Conservation (phyloP, 2,113 vertebrate species). For the Lophius piscatorius region DNA sequence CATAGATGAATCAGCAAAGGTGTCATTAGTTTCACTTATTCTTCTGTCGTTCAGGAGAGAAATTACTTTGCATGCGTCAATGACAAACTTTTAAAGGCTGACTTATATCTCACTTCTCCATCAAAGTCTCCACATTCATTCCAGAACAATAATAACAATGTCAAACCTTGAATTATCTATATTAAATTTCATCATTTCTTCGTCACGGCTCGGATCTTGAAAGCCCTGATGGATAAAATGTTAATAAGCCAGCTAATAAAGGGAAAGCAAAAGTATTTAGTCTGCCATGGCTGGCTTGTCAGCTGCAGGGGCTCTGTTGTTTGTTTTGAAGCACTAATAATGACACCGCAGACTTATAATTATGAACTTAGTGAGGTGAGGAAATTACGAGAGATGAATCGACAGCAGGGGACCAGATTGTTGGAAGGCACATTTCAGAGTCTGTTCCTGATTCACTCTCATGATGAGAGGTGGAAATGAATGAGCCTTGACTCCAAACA, state of each 20-base stretch:
- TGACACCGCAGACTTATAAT: constrained; percentile 72
- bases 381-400: constrained; percentile 73
- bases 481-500: constrained; percentile 32
- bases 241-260: constrained; percentile 77
- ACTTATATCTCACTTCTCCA: constrained; percentile 32
- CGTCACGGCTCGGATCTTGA: constrained; percentile 42
- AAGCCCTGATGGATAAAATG: constrained; percentile 72
- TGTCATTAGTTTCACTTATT: neutral
- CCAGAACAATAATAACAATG: constrained; percentile 50
- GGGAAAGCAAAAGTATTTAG: constrained; percentile 61
- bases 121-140: constrained; percentile 25
- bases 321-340: constrained; percentile 77
- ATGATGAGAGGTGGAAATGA: constrained; percentile 55
- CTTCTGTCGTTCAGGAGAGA: neutral
- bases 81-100: constrained; percentile 43
- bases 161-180: constrained; percentile 66
- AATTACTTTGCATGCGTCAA: constrained; percentile 21
- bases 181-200: constrained; percentile 61
- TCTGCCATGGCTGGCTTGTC: constrained; percentile 72
- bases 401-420: constrained; percentile 67
- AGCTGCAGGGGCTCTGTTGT: constrained; percentile 70
- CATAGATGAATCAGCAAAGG: neutral
- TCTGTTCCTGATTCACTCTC: constrained; percentile 49
- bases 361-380: constrained; percentile 79
- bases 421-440: constrained; percentile 56